A percentile compares a stretch with the other conserved stretches of the same genome.
These are phyloP conservation scores for Rhorus exstirpatorius DNA, from an alignment of 2,888 invertebrate genomes.

Conservation along the genomic window DNA sequence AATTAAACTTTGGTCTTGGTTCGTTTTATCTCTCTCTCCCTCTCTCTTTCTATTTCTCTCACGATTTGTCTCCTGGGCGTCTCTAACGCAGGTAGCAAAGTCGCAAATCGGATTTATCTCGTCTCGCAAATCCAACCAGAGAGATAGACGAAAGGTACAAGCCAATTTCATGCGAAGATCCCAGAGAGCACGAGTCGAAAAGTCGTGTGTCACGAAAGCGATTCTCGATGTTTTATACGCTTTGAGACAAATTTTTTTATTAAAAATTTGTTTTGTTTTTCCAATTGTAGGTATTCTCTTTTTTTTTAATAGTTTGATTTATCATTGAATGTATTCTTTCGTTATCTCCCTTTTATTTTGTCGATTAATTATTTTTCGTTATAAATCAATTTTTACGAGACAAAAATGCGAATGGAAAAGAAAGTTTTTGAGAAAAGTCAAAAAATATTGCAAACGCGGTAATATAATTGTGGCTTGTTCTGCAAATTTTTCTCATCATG, in stretches of 20 bases:
- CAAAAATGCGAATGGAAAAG: no score
- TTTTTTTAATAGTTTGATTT: not conserved
- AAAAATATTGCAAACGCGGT: no score
- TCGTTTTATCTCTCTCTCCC: not conserved
- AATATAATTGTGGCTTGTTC: no score
- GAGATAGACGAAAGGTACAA: slow-evolving; percentile 28
- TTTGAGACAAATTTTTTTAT: not conserved
- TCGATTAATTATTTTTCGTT: not conserved
- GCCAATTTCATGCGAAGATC: slow-evolving; percentile 50
- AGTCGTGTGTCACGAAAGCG: not conserved
- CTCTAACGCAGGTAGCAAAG: slow-evolving; percentile 48
- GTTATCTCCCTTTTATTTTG: not conserved
- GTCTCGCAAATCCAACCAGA: slow-evolving; percentile 51
- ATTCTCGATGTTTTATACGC: not conserved
- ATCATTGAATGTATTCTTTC: not conserved
- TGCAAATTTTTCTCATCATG: no score
- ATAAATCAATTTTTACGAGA: no score
- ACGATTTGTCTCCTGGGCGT: slow-evolving; percentile 11
- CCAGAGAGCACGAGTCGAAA: not conserved
- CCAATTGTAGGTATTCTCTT: no score
- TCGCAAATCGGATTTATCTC: slow-evolving; percentile 69
- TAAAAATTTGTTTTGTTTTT: no score
- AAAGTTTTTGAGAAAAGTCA: no score
- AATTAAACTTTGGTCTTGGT: slow-evolving; percentile 54
- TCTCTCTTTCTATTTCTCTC: slow-evolving; percentile 13